phyloP scores from a whole-genome alignment of 2,888 invertebrate species.

The Orthonevra nobilis region DNA sequence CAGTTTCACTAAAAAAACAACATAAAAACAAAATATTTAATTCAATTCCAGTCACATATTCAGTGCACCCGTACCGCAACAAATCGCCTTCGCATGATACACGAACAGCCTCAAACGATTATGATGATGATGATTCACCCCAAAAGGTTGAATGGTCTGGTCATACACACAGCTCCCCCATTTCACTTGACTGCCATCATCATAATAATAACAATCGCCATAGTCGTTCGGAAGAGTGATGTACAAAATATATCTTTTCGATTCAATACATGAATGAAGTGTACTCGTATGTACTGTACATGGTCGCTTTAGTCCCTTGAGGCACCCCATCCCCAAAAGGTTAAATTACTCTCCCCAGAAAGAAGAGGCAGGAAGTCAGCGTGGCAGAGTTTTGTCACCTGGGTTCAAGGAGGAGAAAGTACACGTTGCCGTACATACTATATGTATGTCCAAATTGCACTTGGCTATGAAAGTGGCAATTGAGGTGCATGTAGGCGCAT shows the following conservation, averaged over 20 bases:
- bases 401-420: background rate
- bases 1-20: slow-evolving; percentile 26
- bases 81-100: slow-evolving; percentile 13
- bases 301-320: too few species aligned
- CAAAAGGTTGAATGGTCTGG: slow-evolving; percentile 31
- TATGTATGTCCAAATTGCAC: slow-evolving; percentile 1
- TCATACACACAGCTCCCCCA: slow-evolving; percentile 26
- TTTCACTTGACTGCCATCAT: slow-evolving; percentile 29
- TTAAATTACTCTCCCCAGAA: background rate
- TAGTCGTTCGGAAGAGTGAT: slow-evolving; percentile 30
- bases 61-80: slow-evolving; percentile 35
- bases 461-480: slow-evolving; percentile 46
- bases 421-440: too few species aligned
- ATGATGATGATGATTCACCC: slow-evolving; percentile 51
- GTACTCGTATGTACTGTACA: too few species aligned
- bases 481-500: slow-evolving; percentile 32
- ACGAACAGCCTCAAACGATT: background rate
- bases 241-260: slow-evolving; percentile 25
- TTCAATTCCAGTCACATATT: slow-evolving; percentile 56
- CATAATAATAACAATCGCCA: slow-evolving; percentile 59
- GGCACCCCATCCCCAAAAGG: slow-evolving; percentile 1
- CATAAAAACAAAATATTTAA: slow-evolving; percentile 9
- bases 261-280: slow-evolving; percentile 49
- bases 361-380: slow-evolving; percentile 9
- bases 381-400: slow-evolving; percentile 21